Base-by-base conservation (phyloP, 2,797 vertebrate species). In the Thaleichthys pacificus region DNA sequence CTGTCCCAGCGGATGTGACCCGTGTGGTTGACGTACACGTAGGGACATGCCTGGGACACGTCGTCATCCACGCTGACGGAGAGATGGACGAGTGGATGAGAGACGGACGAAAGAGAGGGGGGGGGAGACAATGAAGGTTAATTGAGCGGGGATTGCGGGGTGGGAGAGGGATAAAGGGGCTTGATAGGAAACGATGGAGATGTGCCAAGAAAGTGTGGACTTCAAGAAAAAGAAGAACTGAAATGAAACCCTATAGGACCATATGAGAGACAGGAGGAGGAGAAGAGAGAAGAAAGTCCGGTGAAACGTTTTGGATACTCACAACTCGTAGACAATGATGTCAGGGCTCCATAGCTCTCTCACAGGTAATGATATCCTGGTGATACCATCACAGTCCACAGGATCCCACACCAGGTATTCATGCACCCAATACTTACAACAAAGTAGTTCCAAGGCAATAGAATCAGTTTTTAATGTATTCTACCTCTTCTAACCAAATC, bases 321-420 rank as follows among this genome's bases (percentile, higher is more conserved):
- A 95, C 93, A 95, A 94, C 77, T 95, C 93, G 73, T 94, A 88
- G 32, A 93, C 86, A 14, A 95, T 93, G 83, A 94, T 93, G 82
- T 95, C 95, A 11, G 94, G 93, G 71, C 90, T 89, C 94, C 94
- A 95, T n/a, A 95, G 92, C 12, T 93, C 66, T 73, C 84, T 89
- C 17, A 93, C 90, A 0, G 93, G 93, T 6, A 95, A 86, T 30
- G 93, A 94, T 78, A 95, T 91, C 79, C 85, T 93, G 26, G 74
- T 89, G 66, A 94, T 79, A 0, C 89, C 92, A 0, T 93, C 89
- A 61, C 93, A 93, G 54, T 85, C 79, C 1, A 86, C 88, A 58
- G 94, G 91, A 28, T 93, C 92, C 94, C 94, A 95, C 26, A 88
- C 83, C 69, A 95, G 80, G 81, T 94, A 93, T 74, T 94, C 93